Base-by-base conservation (phyloP, 1,140 invertebrate species). In the Heliconius congener region DNA sequence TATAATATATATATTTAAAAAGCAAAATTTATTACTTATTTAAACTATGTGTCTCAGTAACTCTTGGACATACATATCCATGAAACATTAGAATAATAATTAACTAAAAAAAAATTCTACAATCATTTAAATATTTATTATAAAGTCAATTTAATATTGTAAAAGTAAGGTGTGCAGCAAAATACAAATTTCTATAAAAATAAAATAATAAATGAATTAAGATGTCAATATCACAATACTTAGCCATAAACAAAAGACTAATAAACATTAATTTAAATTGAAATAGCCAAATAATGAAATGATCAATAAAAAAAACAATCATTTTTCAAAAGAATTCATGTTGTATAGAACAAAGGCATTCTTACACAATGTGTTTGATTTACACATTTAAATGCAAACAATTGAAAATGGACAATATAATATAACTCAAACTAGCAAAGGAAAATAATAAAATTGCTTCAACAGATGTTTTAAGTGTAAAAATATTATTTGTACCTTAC, bases 401-500 rank as follows among this genome's bases (percentile, higher is more conserved):
- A 84, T 73, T 80, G 82, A 83, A 83, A 82, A 81, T 42, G 76
- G 79, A 81, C 39, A 79, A 77, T 82, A 81, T 60, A 83, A 55
- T 23, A 71, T 52, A 57, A 50, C 79, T 78, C 73, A 66, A 77
- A 82, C 50, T 70, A 73, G 70, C 52, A 81, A 83, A 82, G 73
- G 42, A 76, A 81, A 80, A 74, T 77, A 75, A 82, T 83, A 74
- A 66, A 73, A 79, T 75, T 74, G 80, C 71, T 18, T 72, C 75
- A 72, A 83, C 74, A 86, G 76, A 83, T 83, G 86, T 80, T 78
- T 66, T 30, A 78, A 86, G 86, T 73, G 81, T 84, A 87, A 88
- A 88, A 90, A 89, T 83, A 87, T 87, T 88, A 90, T 88, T 90
- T 89, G 85, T 94, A 94, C 93, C 92, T 94, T 93, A 94, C 92